Percentiles rank a stretch among this genome's conserved stretches.
phyloP scores from a whole-genome alignment of 2,797 vertebrate genomes.

The Uromys caudimaculatus region DNA sequence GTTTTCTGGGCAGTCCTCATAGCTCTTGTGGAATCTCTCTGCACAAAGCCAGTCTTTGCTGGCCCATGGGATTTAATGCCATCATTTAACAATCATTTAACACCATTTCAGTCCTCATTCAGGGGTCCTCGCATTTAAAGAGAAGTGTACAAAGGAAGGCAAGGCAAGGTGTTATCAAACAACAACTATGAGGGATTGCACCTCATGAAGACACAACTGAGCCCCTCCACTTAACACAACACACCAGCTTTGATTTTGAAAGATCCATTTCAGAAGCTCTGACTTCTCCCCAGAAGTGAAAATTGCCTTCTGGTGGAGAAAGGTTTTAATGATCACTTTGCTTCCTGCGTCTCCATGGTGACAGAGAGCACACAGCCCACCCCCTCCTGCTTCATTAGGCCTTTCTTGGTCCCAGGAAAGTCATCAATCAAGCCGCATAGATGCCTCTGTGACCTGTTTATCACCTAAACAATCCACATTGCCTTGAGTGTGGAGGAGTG shows the following conservation, averaged over 20 bases:
- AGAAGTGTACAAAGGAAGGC: conserved; percentile 63
- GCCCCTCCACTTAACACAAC: not conserved
- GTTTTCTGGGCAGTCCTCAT: conserved; percentile 40
- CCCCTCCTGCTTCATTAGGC: conserved; percentile 80
- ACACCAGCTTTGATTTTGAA: conserved; percentile 55
- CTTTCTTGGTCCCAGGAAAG: conserved; percentile 69
- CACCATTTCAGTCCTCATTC: conserved; percentile 63
- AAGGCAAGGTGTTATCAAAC: conserved; percentile 11
- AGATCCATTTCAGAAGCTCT: conserved; percentile 76
- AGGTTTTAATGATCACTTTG: conserved; percentile 86
- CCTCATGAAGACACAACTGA: not conserved
- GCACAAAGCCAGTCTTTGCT: not conserved
- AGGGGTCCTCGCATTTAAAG: not conserved
- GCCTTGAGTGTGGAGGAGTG: not conserved
- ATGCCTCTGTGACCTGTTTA: conserved; percentile 58
- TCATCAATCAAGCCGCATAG: conserved; percentile 54
- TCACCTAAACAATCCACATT: conserved; percentile 51
- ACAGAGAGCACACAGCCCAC: conserved; percentile 80
- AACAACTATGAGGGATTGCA: not conserved
- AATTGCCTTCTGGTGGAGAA: conserved; percentile 85
- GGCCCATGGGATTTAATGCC: conserved; percentile 6
- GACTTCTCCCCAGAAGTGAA: conserved; percentile 82
- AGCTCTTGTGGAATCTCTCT: not conserved
- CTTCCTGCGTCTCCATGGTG: conserved; percentile 88
- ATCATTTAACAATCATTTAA: not conserved